Evolutionary conservation across 2,797 vertebrate species (phyloP).

Genomic region (Phyllotis vaccarum): DNA sequence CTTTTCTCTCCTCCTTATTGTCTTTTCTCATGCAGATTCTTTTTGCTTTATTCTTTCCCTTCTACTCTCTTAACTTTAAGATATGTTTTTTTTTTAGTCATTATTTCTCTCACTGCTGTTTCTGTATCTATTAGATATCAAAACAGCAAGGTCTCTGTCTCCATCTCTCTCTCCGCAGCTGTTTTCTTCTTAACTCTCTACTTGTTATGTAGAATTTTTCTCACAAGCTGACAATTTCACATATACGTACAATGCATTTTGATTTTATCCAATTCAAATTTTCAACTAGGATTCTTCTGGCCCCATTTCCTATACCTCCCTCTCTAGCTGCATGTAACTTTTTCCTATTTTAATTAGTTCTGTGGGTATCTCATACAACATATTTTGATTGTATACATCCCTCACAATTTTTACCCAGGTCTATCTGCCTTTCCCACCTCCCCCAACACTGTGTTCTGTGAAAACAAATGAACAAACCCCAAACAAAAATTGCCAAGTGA

Average conservation of each 20-base stretch:
- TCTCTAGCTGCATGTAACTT: background rate
- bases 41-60: background rate
- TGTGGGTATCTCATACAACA: background rate
- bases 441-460: background rate
- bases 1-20: background rate
- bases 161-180: no score
- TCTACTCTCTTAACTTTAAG: background rate
- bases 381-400: background rate
- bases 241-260: background rate
- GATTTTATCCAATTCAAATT: background rate
- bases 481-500: background rate
- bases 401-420: background rate
- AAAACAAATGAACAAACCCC: background rate
- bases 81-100: background rate
- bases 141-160: background rate
- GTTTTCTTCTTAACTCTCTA: background rate
- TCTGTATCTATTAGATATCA: background rate
- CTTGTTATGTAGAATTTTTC: background rate
- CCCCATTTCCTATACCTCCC: background rate
- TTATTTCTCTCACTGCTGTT: background rate
- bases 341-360: background rate
- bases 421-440: no score
- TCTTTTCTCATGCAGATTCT: background rate
- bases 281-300: fast-evolving
- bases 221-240: background rate